These are phyloP conservation scores for Asarcornis scutulata DNA, from an alignment of 2,113 vertebrate genomes.

Conservation along the genomic window DNA sequence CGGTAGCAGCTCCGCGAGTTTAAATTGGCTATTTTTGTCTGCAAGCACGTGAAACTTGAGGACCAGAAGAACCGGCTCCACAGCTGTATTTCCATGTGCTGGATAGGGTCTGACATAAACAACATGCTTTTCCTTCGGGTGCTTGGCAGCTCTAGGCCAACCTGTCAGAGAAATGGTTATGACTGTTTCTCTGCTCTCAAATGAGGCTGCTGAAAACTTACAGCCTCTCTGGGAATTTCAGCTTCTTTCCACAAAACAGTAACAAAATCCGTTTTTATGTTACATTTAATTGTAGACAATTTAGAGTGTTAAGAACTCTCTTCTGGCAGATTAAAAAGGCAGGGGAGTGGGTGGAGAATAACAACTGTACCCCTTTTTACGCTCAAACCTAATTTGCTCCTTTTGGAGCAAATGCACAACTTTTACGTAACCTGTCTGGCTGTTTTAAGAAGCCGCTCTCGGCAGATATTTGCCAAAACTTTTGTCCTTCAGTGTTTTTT, in stretches of 20 bases:
- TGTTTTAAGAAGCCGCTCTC: background rate
- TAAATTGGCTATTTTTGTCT: background rate
- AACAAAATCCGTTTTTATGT: conserved; percentile 62
- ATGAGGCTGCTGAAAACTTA: conserved; percentile 78
- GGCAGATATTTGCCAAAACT: background rate
- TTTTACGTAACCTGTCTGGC: background rate
- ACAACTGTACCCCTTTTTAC: background rate
- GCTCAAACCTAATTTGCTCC: background rate
- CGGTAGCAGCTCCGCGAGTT: background rate
- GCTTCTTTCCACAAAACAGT: conserved; percentile 61
- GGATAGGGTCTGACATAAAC: conserved; percentile 42
- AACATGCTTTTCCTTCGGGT: conserved; percentile 22
- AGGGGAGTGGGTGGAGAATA: background rate
- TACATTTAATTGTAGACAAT: conserved; percentile 65
- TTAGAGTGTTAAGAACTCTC: conserved; percentile 49
- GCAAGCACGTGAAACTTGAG: conserved; percentile 20
- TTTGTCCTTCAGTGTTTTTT: background rate
- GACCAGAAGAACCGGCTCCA: background rate
- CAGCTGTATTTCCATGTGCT: conserved; percentile 29
- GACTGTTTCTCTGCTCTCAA: conserved; percentile 61
- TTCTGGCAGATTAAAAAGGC: background rate
- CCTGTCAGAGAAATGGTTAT: conserved; percentile 74
- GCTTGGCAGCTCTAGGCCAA: conserved; percentile 43
- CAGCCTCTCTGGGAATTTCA: conserved; percentile 78
- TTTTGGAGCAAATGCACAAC: background rate